These are phyloP conservation scores for Hassar affinis DNA, from an alignment of 2,113 vertebrate genomes.

Conservation along the genomic window DNA sequence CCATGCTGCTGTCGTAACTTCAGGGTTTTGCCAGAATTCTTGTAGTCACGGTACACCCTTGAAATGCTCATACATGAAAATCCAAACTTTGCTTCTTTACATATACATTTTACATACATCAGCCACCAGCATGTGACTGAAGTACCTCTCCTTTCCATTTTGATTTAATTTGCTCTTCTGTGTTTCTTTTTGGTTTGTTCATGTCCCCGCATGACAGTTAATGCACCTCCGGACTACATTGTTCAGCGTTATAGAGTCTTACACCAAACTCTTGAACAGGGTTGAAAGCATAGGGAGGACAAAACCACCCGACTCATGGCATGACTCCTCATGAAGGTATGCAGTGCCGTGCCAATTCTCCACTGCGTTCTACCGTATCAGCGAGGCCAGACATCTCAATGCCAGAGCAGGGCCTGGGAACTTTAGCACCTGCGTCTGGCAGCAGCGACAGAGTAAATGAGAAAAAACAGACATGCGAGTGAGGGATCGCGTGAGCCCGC, in stretches of 20 bases:
- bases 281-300: constrained; percentile 16
- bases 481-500: not conserved
- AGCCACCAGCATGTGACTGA: not conserved
- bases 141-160: not conserved
- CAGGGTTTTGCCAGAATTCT: no score
- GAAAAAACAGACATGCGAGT: not conserved
- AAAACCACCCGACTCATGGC: not conserved
- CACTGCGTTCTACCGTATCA: constrained; percentile 14
- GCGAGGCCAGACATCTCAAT: constrained; percentile 7
- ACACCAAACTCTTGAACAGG: not conserved
- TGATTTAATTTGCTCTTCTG: not conserved
- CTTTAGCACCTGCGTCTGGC: constrained; percentile 49
- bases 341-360: constrained; percentile 18
- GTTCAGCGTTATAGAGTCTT: not conserved
- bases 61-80: no score
- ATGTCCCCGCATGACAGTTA: not conserved
- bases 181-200: not conserved
- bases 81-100: no score
- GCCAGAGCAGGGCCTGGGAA: constrained; percentile 41
- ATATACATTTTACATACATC: no score
- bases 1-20: no score
- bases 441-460: not conserved
- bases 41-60: no score
- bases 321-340: constrained; percentile 28
- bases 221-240: not conserved